These are phyloP conservation scores for Lasioglossum lativentre DNA, from an alignment of 2,888 invertebrate genomes.

Conservation along the genomic window DNA sequence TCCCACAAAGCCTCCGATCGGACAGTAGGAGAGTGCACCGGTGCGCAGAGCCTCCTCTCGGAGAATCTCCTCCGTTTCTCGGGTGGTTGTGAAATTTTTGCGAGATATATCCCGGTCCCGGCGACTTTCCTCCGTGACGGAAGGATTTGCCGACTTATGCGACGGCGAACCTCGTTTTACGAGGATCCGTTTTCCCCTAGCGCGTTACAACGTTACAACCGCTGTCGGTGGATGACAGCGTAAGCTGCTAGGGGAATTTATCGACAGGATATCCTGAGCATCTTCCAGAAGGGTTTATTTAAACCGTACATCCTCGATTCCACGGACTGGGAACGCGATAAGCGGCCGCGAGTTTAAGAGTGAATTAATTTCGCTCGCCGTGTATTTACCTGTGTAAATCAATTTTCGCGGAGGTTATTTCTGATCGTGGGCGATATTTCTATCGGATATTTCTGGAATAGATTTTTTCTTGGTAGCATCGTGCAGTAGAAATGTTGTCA, in stretches of 20 bases:
- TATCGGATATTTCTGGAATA: neutral
- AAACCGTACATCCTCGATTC: neutral
- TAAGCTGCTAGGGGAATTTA: slow-evolving; percentile 6
- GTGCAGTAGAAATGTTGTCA: no score
- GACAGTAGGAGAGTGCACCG: neutral
- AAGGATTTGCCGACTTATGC: slow-evolving; percentile 31
- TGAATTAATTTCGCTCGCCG: neutral
- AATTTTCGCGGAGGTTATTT: neutral
- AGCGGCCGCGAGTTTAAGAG: neutral
- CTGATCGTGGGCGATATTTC: neutral
- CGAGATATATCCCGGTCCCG: neutral
- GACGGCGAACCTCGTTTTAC: slow-evolving; percentile 9
- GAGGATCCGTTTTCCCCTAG: neutral
- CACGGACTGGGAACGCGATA: neutral
- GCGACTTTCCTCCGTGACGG: slow-evolving; percentile 16
- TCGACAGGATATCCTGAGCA: neutral
- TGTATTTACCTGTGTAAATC: neutral
- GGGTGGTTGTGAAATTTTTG: neutral
- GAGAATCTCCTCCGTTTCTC: neutral
- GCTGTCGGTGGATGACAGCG: neutral
- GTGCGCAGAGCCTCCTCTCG: neutral
- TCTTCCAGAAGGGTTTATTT: neutral
- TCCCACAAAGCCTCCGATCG: slow-evolving; percentile 27
- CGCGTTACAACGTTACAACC: neutral
- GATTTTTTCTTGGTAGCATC: no score